Percentiles rank a stretch among this genome's conserved stretches.
phyloP scores from a whole-genome alignment of 2,797 vertebrate genomes.

The Crocodylus rhombifer region DNA sequence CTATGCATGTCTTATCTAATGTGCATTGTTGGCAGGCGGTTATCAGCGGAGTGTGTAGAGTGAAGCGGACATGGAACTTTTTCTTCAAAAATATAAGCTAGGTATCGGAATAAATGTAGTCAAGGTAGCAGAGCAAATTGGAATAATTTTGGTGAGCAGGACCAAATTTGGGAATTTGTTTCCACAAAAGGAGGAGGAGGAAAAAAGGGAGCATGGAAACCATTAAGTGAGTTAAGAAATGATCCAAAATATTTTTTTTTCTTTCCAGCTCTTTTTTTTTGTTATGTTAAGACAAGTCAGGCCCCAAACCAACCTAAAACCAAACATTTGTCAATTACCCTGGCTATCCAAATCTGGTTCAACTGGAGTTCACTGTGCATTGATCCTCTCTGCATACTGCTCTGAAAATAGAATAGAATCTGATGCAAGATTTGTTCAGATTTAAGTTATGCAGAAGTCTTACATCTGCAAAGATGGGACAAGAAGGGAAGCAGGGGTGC shows the following conservation, averaged over 20 bases:
- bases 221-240: too few relatives aligned
- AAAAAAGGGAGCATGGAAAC: not conserved
- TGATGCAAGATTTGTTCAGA: not conserved
- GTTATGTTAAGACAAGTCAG: too few relatives aligned
- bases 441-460: not conserved
- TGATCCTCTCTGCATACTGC: not conserved
- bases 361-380: not conserved
- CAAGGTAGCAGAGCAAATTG: not conserved
- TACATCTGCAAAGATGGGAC: not conserved
- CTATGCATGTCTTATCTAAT: not conserved
- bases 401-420: not conserved
- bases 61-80: slow-evolving; percentile 1
- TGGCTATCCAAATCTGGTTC: not conserved
- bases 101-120: not conserved
- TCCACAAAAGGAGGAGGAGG: not conserved
- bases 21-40: not conserved
- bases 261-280: too few relatives aligned
- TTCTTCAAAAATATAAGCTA: not conserved
- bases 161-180: not conserved
- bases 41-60: not conserved
- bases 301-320: too few relatives aligned
- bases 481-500: not conserved
- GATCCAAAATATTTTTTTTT: too few relatives aligned
- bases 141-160: not conserved
- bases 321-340: not conserved